phyloP scores from a whole-genome alignment of 2,113 vertebrate genomes.

The Spilogale gracilis region DNA sequence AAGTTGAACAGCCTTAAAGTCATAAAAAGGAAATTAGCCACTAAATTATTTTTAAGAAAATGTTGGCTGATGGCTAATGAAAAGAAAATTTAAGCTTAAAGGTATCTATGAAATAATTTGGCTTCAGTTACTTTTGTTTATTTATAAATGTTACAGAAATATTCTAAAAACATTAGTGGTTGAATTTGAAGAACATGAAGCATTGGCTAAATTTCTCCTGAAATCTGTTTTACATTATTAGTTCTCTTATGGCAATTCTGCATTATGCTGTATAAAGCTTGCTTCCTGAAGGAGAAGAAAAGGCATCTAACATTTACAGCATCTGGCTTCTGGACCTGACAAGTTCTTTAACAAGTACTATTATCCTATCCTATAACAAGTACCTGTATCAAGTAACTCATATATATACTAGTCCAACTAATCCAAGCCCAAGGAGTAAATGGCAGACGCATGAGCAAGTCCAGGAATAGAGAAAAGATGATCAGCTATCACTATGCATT shows the following conservation, averaged over 20 bases:
- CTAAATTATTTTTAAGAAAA: constrained; percentile 58
- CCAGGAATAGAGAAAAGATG: constrained; percentile 22
- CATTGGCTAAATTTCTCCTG: background rate
- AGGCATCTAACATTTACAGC: background rate
- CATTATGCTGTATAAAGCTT: background rate
- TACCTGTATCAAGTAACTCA: background rate
- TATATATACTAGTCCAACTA: constrained; percentile 11
- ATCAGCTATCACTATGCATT: background rate
- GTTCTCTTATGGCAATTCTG: background rate
- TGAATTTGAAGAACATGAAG: constrained; percentile 10
- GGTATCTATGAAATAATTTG: background rate
- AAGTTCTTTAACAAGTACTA: background rate
- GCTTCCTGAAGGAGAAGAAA: background rate
- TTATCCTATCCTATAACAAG: background rate
- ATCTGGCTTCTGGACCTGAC: background rate
- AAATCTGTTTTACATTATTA: background rate
- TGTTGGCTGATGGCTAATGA: background rate
- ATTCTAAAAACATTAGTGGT: background rate
- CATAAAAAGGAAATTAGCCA: background rate
- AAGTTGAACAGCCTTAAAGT: background rate
- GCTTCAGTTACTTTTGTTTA: background rate
- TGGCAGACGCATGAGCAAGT: background rate
- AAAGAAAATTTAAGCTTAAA: constrained; percentile 18
- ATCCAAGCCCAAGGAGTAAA: constrained; percentile 16
- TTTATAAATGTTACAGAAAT: background rate